Percentiles rank a stretch among this genome's conserved stretches.
These are phyloP conservation scores for Melipona bicolor DNA, from an alignment of 2,888 invertebrate species.

Conservation along the genomic window DNA sequence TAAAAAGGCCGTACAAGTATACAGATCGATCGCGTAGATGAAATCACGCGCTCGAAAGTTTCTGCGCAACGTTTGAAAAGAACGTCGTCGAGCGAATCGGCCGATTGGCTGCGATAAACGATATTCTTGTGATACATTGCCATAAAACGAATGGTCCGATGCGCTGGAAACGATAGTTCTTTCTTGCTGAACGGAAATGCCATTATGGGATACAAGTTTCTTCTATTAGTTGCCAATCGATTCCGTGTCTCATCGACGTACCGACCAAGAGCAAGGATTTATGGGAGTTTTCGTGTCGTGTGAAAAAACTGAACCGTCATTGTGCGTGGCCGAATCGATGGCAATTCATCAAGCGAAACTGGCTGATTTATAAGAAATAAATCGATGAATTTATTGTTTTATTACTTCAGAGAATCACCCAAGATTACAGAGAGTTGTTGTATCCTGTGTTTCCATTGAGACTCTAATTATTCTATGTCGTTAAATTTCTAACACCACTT, in stretches of 20 bases:
- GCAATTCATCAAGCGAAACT: too few relatives aligned
- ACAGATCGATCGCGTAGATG: conserved; percentile 4
- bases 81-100: conserved; percentile 33
- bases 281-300: not conserved
- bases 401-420: not conserved
- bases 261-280: not conserved
- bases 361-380: too few relatives aligned
- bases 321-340: not conserved
- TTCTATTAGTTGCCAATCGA: conserved; percentile 37
- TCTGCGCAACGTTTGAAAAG: conserved; percentile 18
- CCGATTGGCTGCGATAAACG: conserved; percentile 33
- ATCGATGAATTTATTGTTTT: not conserved
- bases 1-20: not conserved
- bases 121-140: conserved; percentile 42
- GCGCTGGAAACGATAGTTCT: conserved; percentile 24
- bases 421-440: not conserved
- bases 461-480: not conserved
- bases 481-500: not conserved
- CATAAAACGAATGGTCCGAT: conserved; percentile 44
- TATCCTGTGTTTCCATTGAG: not conserved
- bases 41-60: conserved; percentile 19
- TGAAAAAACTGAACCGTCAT: not conserved
- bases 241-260: not conserved
- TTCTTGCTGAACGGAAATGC: conserved; percentile 16
- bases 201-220: conserved; percentile 32